Evolutionary conservation across 2,888 invertebrate genomes (phyloP), one percentile per base, ranked within the genome.

Genomic region (Lasioglossum lativentre): DNA sequence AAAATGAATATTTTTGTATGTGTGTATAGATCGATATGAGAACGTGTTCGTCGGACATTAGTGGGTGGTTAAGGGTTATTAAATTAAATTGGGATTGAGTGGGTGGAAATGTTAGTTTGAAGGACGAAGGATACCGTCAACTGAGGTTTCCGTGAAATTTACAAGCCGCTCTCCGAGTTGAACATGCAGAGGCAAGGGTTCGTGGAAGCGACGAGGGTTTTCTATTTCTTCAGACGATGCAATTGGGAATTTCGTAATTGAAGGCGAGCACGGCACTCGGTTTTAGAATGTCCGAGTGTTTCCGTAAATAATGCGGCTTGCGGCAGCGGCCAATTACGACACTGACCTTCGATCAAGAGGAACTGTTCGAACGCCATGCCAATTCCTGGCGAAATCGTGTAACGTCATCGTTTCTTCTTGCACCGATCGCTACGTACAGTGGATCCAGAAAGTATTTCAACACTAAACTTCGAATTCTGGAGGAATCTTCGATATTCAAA

Each of bases 281-380:
- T 66, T 79, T 80, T 79, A 79, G 86, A 86, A 80, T 82, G 75
- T 78, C 59, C 80, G 70, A 82, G 81, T 77, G 78, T 83, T 90
- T 89, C 83, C 85, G 83, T 80, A 90, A 89, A 90, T 89, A 89
- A 89, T 89, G 73, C 78, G 75, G 85, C 78, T 73, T 70, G 78
- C 88, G 71, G 82, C 85, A 82, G 63, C 85, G 70, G 45, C 80
- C 34, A 79, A 83, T 90, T 90, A 84, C 89, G 84, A 89, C 90
- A 90, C 76, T 90, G 89, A 89, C 87, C 89, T 90, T 90, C 89
- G 83, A 90, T 90, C 80, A 42, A 72, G 68, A 84, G 73, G 77
- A 78, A 70, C 59, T 68, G 52, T 68, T 73, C 45, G 79, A 82
- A 82, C 74, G 23, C 72, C 74, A 82, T 70, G 83, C 87, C 87